Base-by-base conservation (phyloP, 1,140 invertebrate species). In the Paramacrobiotus metropolitanus region DNA sequence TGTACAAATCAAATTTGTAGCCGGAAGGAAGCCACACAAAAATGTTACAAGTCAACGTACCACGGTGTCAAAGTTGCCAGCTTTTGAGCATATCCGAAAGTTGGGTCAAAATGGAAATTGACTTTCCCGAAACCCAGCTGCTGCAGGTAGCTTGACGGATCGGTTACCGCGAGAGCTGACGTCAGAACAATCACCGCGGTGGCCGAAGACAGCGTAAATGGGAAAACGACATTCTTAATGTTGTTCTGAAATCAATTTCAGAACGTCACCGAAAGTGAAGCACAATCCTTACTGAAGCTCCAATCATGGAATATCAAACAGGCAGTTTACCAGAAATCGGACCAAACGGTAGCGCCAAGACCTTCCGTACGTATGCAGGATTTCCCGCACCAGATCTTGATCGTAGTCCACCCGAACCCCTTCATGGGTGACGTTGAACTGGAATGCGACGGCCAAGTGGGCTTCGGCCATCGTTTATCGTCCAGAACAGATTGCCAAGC, bases 331-430 rank as follows among this genome's bases (percentile, higher is more conserved):
- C 73, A 83, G 78, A 71, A 91, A 86, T 68, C 87, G 78, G 1
- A 82, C 84, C 29, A 91, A 71, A 34, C 90, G 77, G 70, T 92
- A 91, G 70, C 89, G 93, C 86, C 89, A 95, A 0, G 91, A 94
- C 24, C 90, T 77, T 0, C 91, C 71, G 45, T 90, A 92, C 29
- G 88, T 91, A 63, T 87, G 79, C 70, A 70, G 71, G 59, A 71
- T 68, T 30, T 72, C 74, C 34, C 69, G 68, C 15, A 76, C 64
- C 15, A 95, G 88, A 75, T 96, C 92, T 64, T 87, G 79, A 70
- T 98, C 91, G 71, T 95, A 92, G 72, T 94, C 89, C 29, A 97
- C 85, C 69, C 94, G 85, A 77, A 92, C 87, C 67, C 92, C 93
- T 72, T 98, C 94, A 70, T 95, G 91, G 59, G 91, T 93, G 64